Conservation (phyloP, 2,113 vertebrate genomes). For the Acanthisitta chloris region DNA sequence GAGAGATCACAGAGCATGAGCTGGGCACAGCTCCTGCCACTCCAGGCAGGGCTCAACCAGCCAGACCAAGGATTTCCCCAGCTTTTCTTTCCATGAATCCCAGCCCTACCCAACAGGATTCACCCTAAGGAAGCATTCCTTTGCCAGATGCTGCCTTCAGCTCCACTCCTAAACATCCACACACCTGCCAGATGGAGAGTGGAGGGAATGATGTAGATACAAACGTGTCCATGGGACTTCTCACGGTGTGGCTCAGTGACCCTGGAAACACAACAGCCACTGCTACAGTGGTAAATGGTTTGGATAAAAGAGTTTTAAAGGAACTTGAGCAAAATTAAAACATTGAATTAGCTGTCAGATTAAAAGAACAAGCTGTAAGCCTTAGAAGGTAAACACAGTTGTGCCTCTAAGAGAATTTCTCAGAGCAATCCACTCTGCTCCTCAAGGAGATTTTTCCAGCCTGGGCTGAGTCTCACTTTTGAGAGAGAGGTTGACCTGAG, state of each 20-base stretch:
- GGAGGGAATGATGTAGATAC: background rate
- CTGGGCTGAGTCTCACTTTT: background rate
- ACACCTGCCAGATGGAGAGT: background rate
- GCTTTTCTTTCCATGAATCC: background rate
- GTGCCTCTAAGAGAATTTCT: background rate
- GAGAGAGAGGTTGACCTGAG: background rate
- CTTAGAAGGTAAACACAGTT: background rate
- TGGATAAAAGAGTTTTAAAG: background rate
- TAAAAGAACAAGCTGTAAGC: background rate
- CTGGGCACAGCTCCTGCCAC: background rate
- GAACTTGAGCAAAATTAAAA: background rate
- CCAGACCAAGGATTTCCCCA: background rate
- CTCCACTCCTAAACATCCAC: background rate
- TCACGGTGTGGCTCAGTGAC: rapidly evolving
- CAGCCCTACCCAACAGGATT: rapidly evolving
- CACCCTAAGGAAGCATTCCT: background rate
- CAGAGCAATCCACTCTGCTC: background rate
- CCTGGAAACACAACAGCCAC: background rate
- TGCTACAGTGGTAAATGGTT: rapidly evolving
- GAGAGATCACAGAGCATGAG: background rate
- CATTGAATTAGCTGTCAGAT: background rate
- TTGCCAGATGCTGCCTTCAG: background rate
- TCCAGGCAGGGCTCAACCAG: background rate
- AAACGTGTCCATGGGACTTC: background rate
- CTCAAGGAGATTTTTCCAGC: background rate